A percentile compares a stretch with the other conserved stretches of the same genome.
Evolutionary conservation across 2,888 invertebrate genomes (phyloP).

Genomic region (Hybos culiciformis): DNA sequence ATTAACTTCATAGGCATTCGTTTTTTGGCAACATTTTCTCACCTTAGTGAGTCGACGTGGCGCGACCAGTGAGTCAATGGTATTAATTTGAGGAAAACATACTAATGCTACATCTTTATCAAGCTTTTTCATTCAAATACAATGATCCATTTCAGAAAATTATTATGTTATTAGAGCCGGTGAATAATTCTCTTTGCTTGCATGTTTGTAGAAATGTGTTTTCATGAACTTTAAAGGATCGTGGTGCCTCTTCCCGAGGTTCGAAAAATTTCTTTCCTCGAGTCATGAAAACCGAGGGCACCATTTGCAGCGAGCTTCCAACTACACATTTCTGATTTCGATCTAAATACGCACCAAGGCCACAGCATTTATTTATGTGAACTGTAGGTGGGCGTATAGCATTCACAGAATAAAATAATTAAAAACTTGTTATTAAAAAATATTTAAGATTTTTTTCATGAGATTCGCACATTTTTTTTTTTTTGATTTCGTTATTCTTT

Average conservation of each 20-base stretch:
- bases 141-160: conserved; percentile 54
- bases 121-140: conserved; percentile 38
- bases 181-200: conserved; percentile 31
- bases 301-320: conserved; percentile 36
- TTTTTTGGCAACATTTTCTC: conserved; percentile 58
- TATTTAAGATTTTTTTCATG: no score
- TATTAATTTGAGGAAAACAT: conserved; percentile 43
- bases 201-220: conserved; percentile 31
- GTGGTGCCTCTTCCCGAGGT: conserved; percentile 31
- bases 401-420: no score
- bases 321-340: conserved; percentile 30
- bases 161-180: conserved; percentile 21
- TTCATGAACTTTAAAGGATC: conserved; percentile 35
- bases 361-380: conserved; percentile 42
- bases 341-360: conserved; percentile 37
- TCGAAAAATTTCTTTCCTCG: conserved; percentile 32
- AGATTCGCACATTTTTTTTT: no score
- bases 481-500: no score
- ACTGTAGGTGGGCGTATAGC: conserved; percentile 29
- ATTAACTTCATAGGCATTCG: conserved; percentile 45
- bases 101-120: conserved; percentile 51
- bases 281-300: conserved; percentile 46
- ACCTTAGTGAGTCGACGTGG: conserved; percentile 27
- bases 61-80: conserved; percentile 17
- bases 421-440: no score